Conservation (phyloP, 2,888 invertebrate genomes). For the Holacanthella duospinosa region DNA sequence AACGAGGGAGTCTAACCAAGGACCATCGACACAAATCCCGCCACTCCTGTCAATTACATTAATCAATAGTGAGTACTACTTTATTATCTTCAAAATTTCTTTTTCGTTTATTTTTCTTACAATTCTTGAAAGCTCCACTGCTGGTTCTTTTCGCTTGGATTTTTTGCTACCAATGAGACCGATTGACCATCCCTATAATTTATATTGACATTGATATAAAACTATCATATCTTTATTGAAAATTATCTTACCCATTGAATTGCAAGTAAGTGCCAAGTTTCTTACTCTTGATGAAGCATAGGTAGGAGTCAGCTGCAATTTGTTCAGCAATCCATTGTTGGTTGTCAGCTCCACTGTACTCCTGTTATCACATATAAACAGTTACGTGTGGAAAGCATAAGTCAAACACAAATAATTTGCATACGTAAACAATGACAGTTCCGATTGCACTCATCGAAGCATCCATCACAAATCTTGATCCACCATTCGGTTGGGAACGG, state of each 20-base stretch:
- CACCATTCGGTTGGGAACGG: neutral
- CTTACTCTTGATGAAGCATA: neutral
- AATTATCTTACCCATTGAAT: neutral
- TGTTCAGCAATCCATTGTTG: neutral
- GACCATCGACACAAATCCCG: neutral
- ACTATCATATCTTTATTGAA: neutral
- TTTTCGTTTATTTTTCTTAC: neutral
- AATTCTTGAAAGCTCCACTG: neutral
- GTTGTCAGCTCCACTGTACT: neutral
- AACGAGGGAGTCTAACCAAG: neutral
- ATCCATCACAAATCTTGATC: neutral
- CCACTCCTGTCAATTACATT: neutral
- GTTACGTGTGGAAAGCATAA: too few relatives aligned
- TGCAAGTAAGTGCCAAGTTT: neutral
- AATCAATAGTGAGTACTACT: neutral
- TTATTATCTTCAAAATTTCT: neutral
- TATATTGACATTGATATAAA: neutral
- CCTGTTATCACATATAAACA: too few relatives aligned
- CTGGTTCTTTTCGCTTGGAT: neutral
- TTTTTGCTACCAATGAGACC: neutral
- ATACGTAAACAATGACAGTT: neutral
- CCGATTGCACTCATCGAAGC: neutral
- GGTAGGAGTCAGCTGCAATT: neutral
- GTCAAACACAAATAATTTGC: neutral
- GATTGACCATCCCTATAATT: neutral